Evolutionary conservation across 2,113 vertebrate species (phyloP).

Genomic region (Nicator chloris): DNA sequence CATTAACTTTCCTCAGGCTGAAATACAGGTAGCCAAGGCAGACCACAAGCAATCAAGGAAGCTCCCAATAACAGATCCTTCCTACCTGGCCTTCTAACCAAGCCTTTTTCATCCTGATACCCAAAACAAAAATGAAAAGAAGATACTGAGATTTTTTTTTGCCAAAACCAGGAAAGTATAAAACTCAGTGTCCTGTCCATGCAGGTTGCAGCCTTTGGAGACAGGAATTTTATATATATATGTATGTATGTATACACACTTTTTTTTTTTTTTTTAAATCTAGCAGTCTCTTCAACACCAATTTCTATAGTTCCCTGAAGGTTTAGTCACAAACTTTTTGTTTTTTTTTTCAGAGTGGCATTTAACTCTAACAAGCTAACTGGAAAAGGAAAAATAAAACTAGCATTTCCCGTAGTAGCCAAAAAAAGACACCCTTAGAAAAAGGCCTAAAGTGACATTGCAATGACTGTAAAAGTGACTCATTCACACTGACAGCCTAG

Average conservation of each 20-base stretch:
- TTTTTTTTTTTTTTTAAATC: not conserved
- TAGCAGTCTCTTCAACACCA: not conserved
- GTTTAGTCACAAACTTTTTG: not conserved
- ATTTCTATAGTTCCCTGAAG: not conserved
- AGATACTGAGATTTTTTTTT: not conserved
- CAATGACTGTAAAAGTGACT: constrained; percentile 1
- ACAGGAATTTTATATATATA: not conserved
- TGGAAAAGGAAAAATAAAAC: not conserved
- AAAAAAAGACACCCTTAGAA: not conserved
- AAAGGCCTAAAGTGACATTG: not conserved
- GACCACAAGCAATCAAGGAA: not conserved
- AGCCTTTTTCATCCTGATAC: not conserved
- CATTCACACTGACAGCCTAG: constrained; percentile 5
- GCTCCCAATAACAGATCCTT: not conserved
- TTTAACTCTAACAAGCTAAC: not conserved
- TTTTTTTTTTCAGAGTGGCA: not conserved
- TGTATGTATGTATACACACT: rapidly evolving
- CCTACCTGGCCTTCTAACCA: not conserved
- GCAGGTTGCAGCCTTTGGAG: not conserved
- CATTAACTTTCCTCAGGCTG: not conserved
- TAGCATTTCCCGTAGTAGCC: not conserved
- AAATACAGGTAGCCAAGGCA: not conserved
- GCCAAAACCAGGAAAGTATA: not conserved
- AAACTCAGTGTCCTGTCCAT: not conserved
- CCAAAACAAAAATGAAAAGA: not conserved